Percentiles rank a stretch among this genome's conserved stretches.
Conservation (phyloP, 2,888 invertebrate species). For the Rotaria macrura region DNA sequence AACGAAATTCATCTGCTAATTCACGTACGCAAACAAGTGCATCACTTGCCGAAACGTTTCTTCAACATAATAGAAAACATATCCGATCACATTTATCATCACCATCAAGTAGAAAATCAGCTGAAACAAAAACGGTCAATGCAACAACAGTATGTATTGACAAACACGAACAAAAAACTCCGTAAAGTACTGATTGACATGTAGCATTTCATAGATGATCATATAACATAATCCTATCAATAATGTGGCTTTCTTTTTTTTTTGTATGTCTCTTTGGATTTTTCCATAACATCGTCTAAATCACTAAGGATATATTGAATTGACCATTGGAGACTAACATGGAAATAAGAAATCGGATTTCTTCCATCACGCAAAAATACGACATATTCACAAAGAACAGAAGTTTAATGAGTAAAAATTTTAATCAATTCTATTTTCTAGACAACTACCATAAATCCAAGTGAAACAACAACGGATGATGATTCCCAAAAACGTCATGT, state of each 20-base stretch:
- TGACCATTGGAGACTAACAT: too few species aligned
- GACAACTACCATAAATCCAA: neutral
- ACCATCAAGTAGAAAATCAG: neutral
- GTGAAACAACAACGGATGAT: neutral
- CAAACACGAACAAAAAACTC: too few species aligned
- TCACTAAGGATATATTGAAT: too few species aligned
- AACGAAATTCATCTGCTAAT: neutral
- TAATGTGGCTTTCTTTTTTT: too few species aligned
- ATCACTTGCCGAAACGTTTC: neutral
- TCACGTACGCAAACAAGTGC: neutral
- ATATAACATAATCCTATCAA: too few species aligned
- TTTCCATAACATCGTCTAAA: too few species aligned
- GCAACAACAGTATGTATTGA: neutral
- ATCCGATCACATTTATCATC: neutral
- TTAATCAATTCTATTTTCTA: neutral
- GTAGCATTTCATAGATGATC: neutral
- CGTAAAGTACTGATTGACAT: too few species aligned
- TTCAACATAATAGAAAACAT: neutral
- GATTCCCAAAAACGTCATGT: conserved; percentile 2
- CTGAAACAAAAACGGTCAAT: neutral
- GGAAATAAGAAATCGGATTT: too few species aligned
- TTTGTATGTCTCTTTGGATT: too few species aligned
- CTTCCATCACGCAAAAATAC: too few species aligned
- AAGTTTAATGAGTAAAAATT: too few species aligned
- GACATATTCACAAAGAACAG: too few species aligned